Conservation (phyloP, 1,140 invertebrate genomes). For the Lepidotrigona ventralis region DNA sequence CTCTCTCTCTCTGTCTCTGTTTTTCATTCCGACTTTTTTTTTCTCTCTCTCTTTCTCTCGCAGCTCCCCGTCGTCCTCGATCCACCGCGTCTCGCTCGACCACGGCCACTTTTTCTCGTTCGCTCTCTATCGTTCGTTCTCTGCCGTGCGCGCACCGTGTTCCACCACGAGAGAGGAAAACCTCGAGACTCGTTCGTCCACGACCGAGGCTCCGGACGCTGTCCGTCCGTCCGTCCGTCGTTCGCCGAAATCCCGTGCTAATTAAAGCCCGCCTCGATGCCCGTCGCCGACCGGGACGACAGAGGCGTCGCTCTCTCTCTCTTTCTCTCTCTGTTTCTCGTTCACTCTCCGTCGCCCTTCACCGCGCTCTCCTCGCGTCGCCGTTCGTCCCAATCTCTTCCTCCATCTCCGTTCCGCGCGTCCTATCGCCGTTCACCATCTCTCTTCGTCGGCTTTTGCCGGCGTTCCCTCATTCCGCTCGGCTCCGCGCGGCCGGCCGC, state of each 20-base stretch:
- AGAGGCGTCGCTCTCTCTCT: constrained; percentile 29
- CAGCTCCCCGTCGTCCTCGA: constrained; percentile 7
- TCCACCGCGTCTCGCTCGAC: constrained; percentile 4
- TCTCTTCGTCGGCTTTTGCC: constrained; percentile 28
- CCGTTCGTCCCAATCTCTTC: constrained; percentile 33
- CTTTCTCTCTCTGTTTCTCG: neutral
- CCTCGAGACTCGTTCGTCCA: constrained; percentile 43
- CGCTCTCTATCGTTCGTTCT: neutral
- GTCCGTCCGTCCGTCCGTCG: constrained; percentile 46
- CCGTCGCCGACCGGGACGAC: constrained; percentile 63
- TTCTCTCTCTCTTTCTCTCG: constrained; percentile 1
- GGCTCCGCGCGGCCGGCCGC: constrained; percentile 13
- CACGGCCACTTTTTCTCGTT: constrained; percentile 31
- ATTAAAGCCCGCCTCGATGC: constrained; percentile 71
- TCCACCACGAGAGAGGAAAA: constrained; percentile 36
- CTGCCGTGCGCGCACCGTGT: neutral
- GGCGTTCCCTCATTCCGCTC: constrained; percentile 14
- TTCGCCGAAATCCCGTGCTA: constrained; percentile 71
- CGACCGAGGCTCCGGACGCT: constrained; percentile 54
- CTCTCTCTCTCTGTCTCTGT: constrained; percentile 19
- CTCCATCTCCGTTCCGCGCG: neutral
- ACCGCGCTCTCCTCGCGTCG: neutral
- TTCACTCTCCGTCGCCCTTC: neutral
- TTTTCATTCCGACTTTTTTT: neutral
- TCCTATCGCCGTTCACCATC: neutral